Evolutionary conservation across 2,888 invertebrate species (phyloP).

Genomic region (Resseliella maxima): DNA sequence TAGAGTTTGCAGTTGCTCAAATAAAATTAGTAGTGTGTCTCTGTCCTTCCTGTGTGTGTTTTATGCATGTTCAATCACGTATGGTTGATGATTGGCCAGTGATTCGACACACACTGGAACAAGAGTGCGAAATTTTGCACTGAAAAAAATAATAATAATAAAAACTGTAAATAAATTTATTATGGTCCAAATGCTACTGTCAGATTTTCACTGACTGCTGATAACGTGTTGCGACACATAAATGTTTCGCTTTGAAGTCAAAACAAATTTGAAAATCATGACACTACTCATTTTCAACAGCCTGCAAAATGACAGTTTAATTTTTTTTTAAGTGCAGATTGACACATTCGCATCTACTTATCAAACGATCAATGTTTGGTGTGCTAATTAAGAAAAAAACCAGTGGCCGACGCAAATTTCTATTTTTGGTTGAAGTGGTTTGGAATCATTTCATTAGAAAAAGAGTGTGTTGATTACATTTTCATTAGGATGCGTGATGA

Average conservation of each 20-base stretch:
- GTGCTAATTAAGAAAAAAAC: neutral
- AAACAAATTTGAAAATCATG: neutral
- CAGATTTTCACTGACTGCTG: neutral
- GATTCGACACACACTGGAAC: neutral
- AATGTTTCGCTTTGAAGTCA: neutral
- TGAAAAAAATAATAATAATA: neutral
- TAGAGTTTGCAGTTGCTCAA: neutral
- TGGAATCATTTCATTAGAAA: neutral
- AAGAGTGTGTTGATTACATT: neutral
- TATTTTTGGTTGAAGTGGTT: too few species aligned
- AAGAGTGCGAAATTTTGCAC: neutral
- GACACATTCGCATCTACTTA: neutral
- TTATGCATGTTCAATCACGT: neutral
- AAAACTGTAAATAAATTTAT: neutral
- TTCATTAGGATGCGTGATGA: neutral
- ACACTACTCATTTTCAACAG: neutral
- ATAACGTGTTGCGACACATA: neutral
- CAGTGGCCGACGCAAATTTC: too few species aligned
- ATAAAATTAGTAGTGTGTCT: neutral
- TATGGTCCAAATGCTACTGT: neutral
- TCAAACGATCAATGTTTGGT: neutral
- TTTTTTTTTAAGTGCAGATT: neutral
- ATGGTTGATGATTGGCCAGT: neutral
- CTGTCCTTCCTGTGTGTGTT: neutral
- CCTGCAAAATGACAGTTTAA: neutral